Conservation (phyloP, 2,888 invertebrate species). For the Clusia tigrina region DNA sequence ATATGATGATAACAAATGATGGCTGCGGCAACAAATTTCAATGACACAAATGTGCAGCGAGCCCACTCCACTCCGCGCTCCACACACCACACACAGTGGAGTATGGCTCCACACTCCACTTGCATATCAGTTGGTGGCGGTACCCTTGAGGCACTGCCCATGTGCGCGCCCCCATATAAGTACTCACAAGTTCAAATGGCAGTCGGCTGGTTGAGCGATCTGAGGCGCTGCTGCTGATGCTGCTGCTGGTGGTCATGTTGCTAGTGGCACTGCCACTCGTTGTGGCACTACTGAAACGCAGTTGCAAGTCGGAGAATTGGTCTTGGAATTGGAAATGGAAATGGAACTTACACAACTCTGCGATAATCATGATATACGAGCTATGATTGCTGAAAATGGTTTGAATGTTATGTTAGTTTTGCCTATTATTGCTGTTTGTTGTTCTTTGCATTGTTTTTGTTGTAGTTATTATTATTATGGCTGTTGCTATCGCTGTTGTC, state of each 20-base stretch:
- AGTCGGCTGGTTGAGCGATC: background rate
- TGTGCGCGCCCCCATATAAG: no score
- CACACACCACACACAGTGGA: background rate
- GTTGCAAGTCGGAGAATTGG: background rate
- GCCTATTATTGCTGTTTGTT: slow-evolving; percentile 9
- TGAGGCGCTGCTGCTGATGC: background rate
- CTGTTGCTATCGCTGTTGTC: slow-evolving; percentile 4
- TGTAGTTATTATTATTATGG: slow-evolving; percentile 7
- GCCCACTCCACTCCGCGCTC: no score
- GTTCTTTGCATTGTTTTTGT: slow-evolving; percentile 9
- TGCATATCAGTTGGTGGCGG: background rate
- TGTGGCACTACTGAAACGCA: background rate
- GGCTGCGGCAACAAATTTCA: slow-evolving; percentile 7
- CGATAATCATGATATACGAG: slow-evolving; percentile 59
- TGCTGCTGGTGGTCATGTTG: no score
- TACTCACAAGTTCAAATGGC: slow-evolving; percentile 5
- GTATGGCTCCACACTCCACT: background rate
- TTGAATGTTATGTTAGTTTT: slow-evolving; percentile 20
- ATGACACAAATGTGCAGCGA: background rate
- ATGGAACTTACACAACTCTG: background rate
- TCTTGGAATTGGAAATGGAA: background rate
- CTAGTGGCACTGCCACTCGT: no score
- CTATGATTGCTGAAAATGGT: slow-evolving; percentile 32
- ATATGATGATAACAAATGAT: slow-evolving; percentile 8
- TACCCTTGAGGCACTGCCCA: background rate